Evolutionary conservation across 2,113 vertebrate genomes (phyloP).

Genomic region (Pyxicephalus adspersus): DNA sequence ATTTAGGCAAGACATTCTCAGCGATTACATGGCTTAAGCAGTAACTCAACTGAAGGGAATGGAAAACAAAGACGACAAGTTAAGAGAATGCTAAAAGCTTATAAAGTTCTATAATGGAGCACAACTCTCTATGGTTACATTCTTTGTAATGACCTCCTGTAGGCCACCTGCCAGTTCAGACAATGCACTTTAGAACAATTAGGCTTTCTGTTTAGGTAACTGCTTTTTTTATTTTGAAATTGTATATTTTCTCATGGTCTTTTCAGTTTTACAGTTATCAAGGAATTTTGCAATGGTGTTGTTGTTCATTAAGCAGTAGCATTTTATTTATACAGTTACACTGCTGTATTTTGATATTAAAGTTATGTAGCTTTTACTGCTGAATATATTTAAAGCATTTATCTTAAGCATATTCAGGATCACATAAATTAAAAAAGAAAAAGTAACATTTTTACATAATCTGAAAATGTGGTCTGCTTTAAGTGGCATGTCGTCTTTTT

Average conservation of each 20-base stretch:
- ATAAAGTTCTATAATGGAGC: slow-evolving; percentile 4
- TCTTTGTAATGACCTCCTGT: not conserved
- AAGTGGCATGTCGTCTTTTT: no score
- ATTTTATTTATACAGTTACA: no score
- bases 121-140: not conserved
- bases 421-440: no score
- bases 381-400: no score
- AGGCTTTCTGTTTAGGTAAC: not conserved
- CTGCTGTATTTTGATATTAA: no score
- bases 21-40: slow-evolving; percentile 24
- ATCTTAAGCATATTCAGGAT: no score
- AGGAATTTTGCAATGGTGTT: not conserved
- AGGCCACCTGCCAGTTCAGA: not conserved
- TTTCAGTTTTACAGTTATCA: not conserved
- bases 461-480: no score
- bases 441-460: no score
- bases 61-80: slow-evolving; percentile 15
- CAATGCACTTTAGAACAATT: not conserved
- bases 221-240: not conserved
- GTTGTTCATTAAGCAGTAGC: no score
- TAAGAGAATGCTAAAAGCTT: not conserved
- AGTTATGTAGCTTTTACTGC: no score
- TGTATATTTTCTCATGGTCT: not conserved
- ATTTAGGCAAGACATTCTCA: slow-evolving; percentile 43
- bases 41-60: slow-evolving; percentile 15